Percentiles rank a stretch among this genome's conserved stretches.
Conservation (phyloP, 1,140 invertebrate species). For the Spodoptera frugiperda region DNA sequence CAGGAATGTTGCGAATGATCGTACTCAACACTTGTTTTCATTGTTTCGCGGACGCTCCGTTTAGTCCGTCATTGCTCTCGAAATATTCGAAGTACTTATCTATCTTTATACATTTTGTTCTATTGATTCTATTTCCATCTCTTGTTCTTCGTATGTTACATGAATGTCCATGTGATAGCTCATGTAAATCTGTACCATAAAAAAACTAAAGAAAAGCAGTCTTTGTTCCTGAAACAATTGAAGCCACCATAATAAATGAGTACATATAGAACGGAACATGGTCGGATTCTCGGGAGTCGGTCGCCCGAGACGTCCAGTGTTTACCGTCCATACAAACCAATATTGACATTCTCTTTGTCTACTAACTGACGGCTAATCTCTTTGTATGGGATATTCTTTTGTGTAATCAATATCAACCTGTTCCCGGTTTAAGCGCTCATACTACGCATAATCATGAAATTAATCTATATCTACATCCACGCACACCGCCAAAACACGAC, state of each 20-base stretch:
- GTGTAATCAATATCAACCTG: conserved; percentile 53
- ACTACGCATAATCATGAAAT: background rate
- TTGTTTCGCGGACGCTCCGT: background rate
- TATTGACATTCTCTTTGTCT: conserved; percentile 81
- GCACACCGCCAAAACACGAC: background rate
- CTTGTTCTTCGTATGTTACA: background rate
- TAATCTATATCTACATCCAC: background rate
- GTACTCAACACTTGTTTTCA: background rate
- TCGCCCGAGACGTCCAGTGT: conserved; percentile 65
- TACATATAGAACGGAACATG: conserved; percentile 53
- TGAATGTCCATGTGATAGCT: conserved; percentile 3
- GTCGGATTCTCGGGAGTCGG: conserved; percentile 73
- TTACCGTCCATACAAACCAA: conserved; percentile 75
- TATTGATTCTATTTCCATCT: background rate
- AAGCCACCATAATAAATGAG: conserved; percentile 54
- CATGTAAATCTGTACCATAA: conserved; percentile 26
- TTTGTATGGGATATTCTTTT: conserved; percentile 74
- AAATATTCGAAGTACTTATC: background rate
- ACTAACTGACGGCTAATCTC: conserved; percentile 76
- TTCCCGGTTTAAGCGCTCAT: conserved; percentile 8
- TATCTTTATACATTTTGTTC: background rate
- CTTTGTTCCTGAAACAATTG: conserved; percentile 68
- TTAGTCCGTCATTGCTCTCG: background rate
- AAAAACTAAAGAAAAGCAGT: conserved; percentile 47
- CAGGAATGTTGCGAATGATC: conserved; percentile 22